Evolutionary conservation across 2,888 invertebrate genomes (phyloP), one percentile per base, ranked within the genome.

Genomic region (Syrphus vitripennis): DNA sequence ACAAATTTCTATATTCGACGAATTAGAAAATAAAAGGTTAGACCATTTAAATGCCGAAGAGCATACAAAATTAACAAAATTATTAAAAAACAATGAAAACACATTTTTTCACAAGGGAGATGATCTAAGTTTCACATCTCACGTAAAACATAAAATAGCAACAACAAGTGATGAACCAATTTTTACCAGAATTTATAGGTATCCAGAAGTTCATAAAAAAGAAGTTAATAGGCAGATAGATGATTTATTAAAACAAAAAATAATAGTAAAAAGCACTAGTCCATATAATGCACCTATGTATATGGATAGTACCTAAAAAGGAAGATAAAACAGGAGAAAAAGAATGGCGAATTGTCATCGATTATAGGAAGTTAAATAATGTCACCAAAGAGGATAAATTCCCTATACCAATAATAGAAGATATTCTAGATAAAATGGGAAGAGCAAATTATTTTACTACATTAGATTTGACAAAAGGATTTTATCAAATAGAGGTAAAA

Each of bases 371-470:
- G 37, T 34, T 69, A n/a, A 79, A 79, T 34, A 31, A 72, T 14
- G 61, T 72, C 10, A 72, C 72, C 16, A 55, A 65, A 42, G 76
- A 76, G 24, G 82, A 69, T 29, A 59, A 74, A 59, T 80, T 37
- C 31, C 72, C 80, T 10, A 29, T 80, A 26, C 80, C 80, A 10
- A 65, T 16, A n/a, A 55, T 70, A 14, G 70, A 70, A 16, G 34
- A 50, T 34, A 67, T 48, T 34, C 34, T 67, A 14, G 72, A 72
- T 24, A 79, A 74, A 61, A 29, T 74, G 14, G 80, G 74, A 42
- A 72, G 59, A 55, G n/a, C n/a, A n/a, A n/a, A n/a, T n/a, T n/a
- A n/a, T n/a, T n/a, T n/a, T n/a, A n/a, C n/a, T n/a, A n/a, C 57
- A 10, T 31, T 71, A 29, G 71, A 57, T 45, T 29, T 71, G 2